Percentiles rank a stretch among this genome's conserved stretches.
These are phyloP conservation scores for Drosophila repletoides DNA, from an alignment of 1,140 invertebrate species.

Conservation along the genomic window DNA sequence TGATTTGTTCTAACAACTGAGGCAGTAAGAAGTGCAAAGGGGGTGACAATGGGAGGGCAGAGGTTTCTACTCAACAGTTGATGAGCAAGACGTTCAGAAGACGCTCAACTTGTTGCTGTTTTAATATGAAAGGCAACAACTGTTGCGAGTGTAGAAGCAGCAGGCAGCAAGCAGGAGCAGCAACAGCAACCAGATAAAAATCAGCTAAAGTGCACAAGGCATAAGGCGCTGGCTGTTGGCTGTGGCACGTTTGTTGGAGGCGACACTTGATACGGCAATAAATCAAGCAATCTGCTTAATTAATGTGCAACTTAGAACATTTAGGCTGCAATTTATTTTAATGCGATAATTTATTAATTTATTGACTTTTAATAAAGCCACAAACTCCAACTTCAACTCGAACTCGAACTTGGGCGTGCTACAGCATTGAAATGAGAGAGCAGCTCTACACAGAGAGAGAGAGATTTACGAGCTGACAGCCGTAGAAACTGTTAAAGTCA, in stretches of 20 bases:
- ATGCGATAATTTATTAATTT: constrained; percentile 82
- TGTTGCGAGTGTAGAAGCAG: too few relatives aligned
- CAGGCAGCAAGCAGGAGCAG: constrained; percentile 5
- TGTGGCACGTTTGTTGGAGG: constrained; percentile 28
- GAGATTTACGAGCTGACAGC: constrained; percentile 81
- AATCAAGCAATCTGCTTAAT: constrained; percentile 82
- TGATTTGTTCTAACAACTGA: too few relatives aligned
- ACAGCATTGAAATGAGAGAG: constrained; percentile 41
- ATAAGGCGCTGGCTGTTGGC: background rate
- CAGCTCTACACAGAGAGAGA: constrained; percentile 1
- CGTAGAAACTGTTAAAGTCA: constrained; percentile 80
- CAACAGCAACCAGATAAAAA: constrained; percentile 53
- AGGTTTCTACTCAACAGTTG: constrained; percentile 11
- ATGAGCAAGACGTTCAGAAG: constrained; percentile 41
- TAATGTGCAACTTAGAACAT: constrained; percentile 82
- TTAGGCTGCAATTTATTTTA: constrained; percentile 82
- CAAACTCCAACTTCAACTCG: too few relatives aligned
- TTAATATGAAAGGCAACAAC: constrained; percentile 37
- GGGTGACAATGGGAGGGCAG: background rate
- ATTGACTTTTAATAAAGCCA: constrained; percentile 80
- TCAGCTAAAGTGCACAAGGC: constrained; percentile 54
- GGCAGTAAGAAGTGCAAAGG: background rate
- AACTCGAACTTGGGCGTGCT: constrained; percentile 31
- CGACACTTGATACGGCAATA: constrained; percentile 82
- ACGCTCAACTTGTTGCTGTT: constrained; percentile 25